These are phyloP conservation scores for Heterotilapia buettikoferi DNA, from an alignment of 2,113 vertebrate genomes.

Conservation along the genomic window DNA sequence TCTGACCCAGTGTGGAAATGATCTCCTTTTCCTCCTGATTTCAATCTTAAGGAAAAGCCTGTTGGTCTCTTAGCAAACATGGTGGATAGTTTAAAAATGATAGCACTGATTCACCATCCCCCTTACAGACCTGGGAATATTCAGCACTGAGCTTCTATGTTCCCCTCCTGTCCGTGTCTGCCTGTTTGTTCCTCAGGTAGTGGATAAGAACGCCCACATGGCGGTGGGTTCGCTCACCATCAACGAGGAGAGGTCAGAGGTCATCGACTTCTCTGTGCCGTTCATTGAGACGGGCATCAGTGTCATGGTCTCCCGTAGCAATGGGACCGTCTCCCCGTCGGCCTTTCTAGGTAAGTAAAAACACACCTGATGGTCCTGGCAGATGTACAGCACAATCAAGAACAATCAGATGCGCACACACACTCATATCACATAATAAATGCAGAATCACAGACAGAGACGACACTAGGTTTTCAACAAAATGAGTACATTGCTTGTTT, in stretches of 20 bases:
- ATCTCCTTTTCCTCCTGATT: neutral
- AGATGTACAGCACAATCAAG: neutral
- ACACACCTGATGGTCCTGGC: neutral
- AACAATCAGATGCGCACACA: neutral
- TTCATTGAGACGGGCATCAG: constrained; percentile 99
- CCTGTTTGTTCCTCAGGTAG: constrained; percentile 76
- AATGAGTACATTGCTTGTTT: neutral
- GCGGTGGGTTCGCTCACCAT: constrained; percentile 97
- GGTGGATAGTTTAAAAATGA: neutral
- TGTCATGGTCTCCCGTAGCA: constrained; percentile 98
- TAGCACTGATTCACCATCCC: neutral
- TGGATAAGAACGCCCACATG: constrained; percentile 96
- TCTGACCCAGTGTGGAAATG: neutral
- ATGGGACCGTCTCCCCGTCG: constrained; percentile 96
- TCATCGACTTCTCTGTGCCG: constrained; percentile 97
- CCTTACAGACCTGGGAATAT: neutral
- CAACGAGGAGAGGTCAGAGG: constrained; percentile 95
- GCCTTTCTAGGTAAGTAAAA: constrained; percentile 88
- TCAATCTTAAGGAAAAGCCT: neutral
- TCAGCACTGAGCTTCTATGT: neutral
- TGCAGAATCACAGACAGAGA: neutral
- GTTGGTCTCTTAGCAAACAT: neutral
- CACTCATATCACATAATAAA: neutral
- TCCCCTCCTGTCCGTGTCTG: neutral
- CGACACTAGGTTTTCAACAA: neutral